These are phyloP conservation scores for Mormyrops boulengeri DNA, from an alignment of 2,797 vertebrate genomes.

Conservation along the genomic window DNA sequence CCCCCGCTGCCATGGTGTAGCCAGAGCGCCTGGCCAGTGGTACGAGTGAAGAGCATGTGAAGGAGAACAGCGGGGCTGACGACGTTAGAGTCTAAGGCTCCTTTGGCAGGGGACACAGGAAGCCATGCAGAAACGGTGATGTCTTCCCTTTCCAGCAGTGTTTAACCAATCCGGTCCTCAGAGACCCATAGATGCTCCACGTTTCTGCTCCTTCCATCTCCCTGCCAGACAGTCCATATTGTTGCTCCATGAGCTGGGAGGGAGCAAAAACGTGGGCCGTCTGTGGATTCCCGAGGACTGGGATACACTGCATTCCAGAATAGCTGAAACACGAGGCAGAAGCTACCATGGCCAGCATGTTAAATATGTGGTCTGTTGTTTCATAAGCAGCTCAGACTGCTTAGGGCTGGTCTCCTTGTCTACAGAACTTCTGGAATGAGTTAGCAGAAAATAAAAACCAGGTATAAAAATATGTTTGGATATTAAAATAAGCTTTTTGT, in stretches of 20 bases:
- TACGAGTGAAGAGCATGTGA: not conserved
- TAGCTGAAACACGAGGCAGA: not conserved
- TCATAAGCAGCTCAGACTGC: not conserved
- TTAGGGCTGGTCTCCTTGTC: not conserved
- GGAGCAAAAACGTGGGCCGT: not conserved
- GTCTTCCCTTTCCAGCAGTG: not conserved
- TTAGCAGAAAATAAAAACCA: not conserved
- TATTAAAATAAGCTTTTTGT: not conserved
- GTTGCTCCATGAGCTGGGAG: constrained; percentile 75
- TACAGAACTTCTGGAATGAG: not conserved
- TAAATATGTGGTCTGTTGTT: not conserved
- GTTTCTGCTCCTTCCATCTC: not conserved
- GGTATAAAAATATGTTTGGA: not conserved
- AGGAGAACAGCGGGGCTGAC: not conserved
- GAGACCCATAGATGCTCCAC: not conserved
- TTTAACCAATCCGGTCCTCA: too few species aligned
- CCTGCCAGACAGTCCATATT: too few species aligned
- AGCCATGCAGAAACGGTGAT: not conserved
- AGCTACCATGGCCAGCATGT: not conserved
- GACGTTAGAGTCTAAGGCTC: not conserved
- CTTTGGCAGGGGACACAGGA: not conserved
- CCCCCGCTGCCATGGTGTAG: not conserved
- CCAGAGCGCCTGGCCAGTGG: not conserved
- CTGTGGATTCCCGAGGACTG: not conserved
- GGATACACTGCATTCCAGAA: not conserved